phyloP scores from a whole-genome alignment of 2,797 vertebrate genomes.

The Alosa sapidissima region DNA sequence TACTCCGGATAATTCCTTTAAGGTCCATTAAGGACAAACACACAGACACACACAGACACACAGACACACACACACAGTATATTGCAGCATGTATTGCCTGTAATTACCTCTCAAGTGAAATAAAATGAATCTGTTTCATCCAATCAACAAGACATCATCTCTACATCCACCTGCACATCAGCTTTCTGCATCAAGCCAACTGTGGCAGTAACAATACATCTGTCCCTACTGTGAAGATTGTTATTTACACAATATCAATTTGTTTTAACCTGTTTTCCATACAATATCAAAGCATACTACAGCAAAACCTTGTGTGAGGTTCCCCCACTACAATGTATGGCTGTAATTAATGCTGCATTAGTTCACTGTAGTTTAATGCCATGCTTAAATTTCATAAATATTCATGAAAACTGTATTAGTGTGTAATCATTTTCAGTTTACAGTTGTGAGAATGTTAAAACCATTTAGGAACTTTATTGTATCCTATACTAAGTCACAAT shows the following conservation, averaged over 20 bases:
- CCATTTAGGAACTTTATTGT: too few species aligned
- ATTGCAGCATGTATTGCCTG: neutral
- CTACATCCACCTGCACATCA: conserved; percentile 11
- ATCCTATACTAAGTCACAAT: too few species aligned
- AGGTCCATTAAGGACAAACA: neutral
- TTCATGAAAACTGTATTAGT: too few species aligned
- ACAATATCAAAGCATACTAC: neutral
- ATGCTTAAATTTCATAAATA: too few species aligned
- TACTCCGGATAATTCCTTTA: too few species aligned
- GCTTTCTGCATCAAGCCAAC: neutral
- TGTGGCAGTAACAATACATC: neutral
- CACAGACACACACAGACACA: neutral
- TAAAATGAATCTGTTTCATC: conserved; percentile 52
- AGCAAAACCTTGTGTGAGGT: neutral
- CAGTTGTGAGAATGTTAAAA: too few species aligned
- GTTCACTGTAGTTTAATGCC: too few species aligned
- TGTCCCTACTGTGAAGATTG: neutral
- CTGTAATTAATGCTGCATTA: too few species aligned
- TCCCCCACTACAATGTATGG: too few species aligned
- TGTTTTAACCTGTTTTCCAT: neutral
- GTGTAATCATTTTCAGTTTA: too few species aligned
- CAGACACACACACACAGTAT: neutral
- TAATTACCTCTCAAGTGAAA: conserved; percentile 31
- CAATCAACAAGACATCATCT: conserved; percentile 55
- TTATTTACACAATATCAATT: neutral